Evolutionary conservation across 2,113 vertebrate genomes (phyloP).

Genomic region (Ptilonorhynchus violaceus): DNA sequence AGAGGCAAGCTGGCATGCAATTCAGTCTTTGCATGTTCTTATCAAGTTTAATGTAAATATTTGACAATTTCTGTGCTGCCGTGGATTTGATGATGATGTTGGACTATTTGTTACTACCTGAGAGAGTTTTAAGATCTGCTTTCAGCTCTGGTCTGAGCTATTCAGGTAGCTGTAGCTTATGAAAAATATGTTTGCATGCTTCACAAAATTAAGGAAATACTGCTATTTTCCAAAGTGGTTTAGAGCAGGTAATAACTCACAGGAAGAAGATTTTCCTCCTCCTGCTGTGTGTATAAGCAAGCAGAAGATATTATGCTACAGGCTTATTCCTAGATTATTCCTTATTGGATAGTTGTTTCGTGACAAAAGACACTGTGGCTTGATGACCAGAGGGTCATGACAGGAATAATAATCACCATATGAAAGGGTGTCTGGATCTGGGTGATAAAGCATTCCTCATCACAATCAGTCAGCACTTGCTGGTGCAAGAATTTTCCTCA

Average conservation of each 20-base stretch:
- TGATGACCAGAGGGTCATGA: conserved; percentile 62
- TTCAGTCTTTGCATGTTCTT: not conserved
- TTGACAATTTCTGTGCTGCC: not conserved
- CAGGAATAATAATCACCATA: conserved; percentile 54
- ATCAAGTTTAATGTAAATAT: not conserved
- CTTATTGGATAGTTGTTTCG: conserved; percentile 47
- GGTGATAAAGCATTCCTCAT: conserved; percentile 38
- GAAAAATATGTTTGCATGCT: conserved; percentile 15
- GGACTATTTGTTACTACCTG: not conserved
- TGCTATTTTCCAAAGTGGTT: conserved; percentile 42
- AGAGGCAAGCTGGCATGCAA: not conserved
- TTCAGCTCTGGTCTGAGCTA: not conserved
- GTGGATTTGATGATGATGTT: not conserved
- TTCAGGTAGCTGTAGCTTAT: not conserved
- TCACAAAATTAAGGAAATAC: conserved; percentile 46
- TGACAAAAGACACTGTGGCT: conserved; percentile 23
- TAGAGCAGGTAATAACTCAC: conserved; percentile 39
- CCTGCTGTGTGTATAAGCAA: conserved; percentile 19
- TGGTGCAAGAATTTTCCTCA: conserved; percentile 49
- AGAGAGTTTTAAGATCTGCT: not conserved
- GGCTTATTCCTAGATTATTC: conserved; percentile 38
- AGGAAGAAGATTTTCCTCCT: conserved; percentile 21
- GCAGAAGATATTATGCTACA: conserved; percentile 51
- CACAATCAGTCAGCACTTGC: conserved; percentile 40
- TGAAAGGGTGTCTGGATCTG: conserved; percentile 53